Percentiles rank a stretch among this genome's conserved stretches.
phyloP scores from a whole-genome alignment of 2,888 invertebrate species.

The Mycalesis mineus region DNA sequence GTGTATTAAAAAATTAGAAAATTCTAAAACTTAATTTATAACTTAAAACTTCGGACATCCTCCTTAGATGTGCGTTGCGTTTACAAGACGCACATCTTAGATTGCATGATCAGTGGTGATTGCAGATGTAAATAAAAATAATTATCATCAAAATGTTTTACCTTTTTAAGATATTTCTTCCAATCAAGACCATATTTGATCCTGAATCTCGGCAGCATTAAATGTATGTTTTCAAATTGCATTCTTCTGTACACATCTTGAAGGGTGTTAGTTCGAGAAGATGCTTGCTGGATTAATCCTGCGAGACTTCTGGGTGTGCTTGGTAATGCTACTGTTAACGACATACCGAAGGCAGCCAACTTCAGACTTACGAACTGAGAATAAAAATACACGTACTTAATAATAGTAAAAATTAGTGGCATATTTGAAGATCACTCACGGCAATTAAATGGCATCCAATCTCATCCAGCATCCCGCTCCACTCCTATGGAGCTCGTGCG shows the following conservation, averaged over 20 bases:
- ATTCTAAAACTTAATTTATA: no score
- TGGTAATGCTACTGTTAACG: slow-evolving; percentile 43
- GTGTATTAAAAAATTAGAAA: no score
- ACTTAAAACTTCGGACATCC: no score
- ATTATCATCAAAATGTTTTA: slow-evolving; percentile 25
- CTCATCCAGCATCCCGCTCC: no score
- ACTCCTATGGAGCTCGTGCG: no score
- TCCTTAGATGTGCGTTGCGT: no score
- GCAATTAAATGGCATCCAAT: no score
- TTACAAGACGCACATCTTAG: no score
- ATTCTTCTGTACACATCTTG: slow-evolving; percentile 28
- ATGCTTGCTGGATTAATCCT: slow-evolving; percentile 34
- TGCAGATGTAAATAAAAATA: not conserved
- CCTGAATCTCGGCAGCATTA: slow-evolving; percentile 48
- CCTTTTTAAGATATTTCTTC: slow-evolving; percentile 44
- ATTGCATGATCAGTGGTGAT: no score
- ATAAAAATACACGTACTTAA: no score
- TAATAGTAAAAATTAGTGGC: no score
- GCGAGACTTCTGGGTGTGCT: slow-evolving; percentile 27
- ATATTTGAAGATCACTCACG: no score
- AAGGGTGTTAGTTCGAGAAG: slow-evolving; percentile 34
- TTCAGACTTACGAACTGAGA: slow-evolving; percentile 36
- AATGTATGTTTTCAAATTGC: slow-evolving; percentile 27
- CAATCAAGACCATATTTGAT: slow-evolving; percentile 49
- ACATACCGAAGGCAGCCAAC: slow-evolving; percentile 26